These are phyloP conservation scores for Andrena minutula DNA, from an alignment of 2,888 invertebrate genomes.

Conservation along the genomic window DNA sequence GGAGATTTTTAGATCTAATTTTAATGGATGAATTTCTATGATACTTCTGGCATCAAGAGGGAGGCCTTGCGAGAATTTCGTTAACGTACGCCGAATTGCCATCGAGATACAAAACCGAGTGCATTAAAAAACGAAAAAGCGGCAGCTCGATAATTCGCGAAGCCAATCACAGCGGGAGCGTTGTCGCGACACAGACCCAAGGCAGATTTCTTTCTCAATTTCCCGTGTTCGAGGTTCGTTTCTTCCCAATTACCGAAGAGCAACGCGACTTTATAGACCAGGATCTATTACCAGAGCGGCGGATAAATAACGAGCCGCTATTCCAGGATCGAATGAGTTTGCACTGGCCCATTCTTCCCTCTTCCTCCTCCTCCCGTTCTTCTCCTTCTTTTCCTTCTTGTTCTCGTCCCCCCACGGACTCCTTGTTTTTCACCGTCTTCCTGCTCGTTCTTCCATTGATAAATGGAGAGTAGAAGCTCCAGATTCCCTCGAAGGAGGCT, in stretches of 20 bases:
- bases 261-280: slow-evolving; percentile 74
- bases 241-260: slow-evolving; percentile 78
- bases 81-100: not conserved
- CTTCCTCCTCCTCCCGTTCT: slow-evolving; percentile 15
- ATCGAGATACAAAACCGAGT: not conserved
- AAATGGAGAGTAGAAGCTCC: slow-evolving; percentile 75
- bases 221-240: slow-evolving; percentile 68
- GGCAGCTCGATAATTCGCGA: slow-evolving; percentile 21
- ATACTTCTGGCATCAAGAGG: not conserved
- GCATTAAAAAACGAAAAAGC: not conserved
- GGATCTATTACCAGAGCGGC: slow-evolving; percentile 77
- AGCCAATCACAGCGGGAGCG: slow-evolving; percentile 16
- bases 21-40: not conserved
- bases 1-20: not conserved
- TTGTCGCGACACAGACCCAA: slow-evolving; percentile 49
- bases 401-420: slow-evolving; percentile 30
- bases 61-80: no score
- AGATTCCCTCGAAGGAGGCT: slow-evolving; percentile 70
- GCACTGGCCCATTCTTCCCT: slow-evolving; percentile 59
- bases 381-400: slow-evolving; percentile 20
- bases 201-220: slow-evolving; percentile 60
- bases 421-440: slow-evolving; percentile 44
- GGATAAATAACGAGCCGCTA: slow-evolving; percentile 80
- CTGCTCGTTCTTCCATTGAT: slow-evolving; percentile 74
- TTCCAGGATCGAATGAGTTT: slow-evolving; percentile 78